These are phyloP conservation scores for Neria commutata DNA, from an alignment of 2,888 invertebrate species.

Conservation along the genomic window DNA sequence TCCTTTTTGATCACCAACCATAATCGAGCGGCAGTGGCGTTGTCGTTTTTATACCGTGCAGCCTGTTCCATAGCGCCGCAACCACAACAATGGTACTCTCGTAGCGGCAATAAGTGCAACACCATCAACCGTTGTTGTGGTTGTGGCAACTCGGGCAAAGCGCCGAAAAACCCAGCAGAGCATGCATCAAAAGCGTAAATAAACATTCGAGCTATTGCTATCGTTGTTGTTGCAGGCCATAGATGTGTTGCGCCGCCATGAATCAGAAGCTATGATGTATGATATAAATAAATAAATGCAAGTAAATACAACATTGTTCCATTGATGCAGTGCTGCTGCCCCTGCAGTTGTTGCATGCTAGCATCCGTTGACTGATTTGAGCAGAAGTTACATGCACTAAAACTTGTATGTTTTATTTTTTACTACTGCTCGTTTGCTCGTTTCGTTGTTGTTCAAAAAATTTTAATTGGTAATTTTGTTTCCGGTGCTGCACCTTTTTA, in stretches of 20 bases:
- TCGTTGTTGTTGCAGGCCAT: too few species aligned
- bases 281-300: too few species aligned
- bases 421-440: neutral
- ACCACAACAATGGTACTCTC: slow-evolving; percentile 7
- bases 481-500: too few species aligned
- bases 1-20: slow-evolving; percentile 26
- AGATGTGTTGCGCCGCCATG: too few species aligned
- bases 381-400: too few species aligned
- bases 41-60: neutral
- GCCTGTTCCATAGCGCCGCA: slow-evolving; percentile 13
- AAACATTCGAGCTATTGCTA: neutral
- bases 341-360: neutral
- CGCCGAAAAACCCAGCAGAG: slow-evolving; percentile 13
- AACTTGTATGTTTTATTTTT: too few species aligned
- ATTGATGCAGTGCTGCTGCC: too few species aligned
- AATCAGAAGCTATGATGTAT: too few species aligned
- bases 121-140: neutral
- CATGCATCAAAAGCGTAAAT: slow-evolving; percentile 8
- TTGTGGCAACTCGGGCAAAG: slow-evolving; percentile 1
- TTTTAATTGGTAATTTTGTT: neutral
- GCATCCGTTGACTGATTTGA: neutral
- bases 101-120: neutral
- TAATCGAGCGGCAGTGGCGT: neutral
- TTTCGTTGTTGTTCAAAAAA: neutral
- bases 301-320: too few species aligned